phyloP scores from a whole-genome alignment of 2,113 vertebrate species.

The Malurus cyaneus region DNA sequence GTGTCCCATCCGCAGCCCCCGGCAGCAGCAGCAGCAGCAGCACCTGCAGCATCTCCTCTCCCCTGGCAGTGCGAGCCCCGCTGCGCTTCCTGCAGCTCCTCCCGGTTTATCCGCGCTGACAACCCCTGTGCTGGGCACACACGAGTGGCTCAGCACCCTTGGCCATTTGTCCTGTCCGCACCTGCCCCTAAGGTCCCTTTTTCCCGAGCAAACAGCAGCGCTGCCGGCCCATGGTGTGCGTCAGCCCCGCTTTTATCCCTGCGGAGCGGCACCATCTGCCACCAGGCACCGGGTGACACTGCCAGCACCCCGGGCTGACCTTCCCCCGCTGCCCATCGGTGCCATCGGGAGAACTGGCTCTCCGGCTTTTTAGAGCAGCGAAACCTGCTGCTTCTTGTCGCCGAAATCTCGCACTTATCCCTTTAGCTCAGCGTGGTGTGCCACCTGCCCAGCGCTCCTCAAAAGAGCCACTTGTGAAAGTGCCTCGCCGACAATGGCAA shows the following conservation, averaged over 20 bases:
- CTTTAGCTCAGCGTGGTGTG: constrained; percentile 3
- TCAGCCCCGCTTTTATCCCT: not conserved
- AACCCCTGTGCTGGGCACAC: not conserved
- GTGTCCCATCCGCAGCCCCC: not conserved
- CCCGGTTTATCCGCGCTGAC: not conserved
- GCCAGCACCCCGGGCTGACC: constrained; percentile 10
- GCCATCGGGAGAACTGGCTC: not conserved
- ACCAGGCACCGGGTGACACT: not conserved
- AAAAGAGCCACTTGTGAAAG: not conserved
- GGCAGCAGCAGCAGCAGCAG: not conserved
- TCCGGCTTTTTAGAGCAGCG: not conserved
- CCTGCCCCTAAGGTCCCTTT: not conserved
- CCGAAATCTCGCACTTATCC: constrained; percentile 24
- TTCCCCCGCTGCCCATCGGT: not conserved
- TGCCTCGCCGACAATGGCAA: not conserved
- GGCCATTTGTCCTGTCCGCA: not conserved
- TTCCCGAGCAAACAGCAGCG: not conserved
- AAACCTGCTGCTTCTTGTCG: constrained; percentile 24
- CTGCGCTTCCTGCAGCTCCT: not conserved
- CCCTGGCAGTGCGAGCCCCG: not conserved
- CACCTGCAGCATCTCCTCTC: constrained; percentile 9
- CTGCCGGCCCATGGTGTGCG: accelerated
- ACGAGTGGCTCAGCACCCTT: not conserved
- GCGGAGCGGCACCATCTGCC: not conserved
- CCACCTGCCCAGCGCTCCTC: constrained; percentile 21